A percentile compares a stretch with the other conserved stretches of the same genome.
These are phyloP conservation scores for Apogon hyalosoma DNA, from an alignment of 2,797 vertebrate species.

Conservation along the genomic window DNA sequence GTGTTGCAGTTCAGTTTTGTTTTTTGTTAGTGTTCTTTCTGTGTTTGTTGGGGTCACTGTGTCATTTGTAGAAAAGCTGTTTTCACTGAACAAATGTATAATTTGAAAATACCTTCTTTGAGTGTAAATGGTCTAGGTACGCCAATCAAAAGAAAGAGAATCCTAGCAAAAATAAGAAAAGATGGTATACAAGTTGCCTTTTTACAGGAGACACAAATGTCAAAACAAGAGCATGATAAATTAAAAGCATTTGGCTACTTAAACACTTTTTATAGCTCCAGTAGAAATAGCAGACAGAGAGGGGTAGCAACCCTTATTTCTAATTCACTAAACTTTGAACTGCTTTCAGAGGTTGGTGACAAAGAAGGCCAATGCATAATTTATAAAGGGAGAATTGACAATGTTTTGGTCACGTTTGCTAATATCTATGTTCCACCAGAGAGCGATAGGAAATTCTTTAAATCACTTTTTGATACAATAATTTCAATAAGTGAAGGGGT, in stretches of 20 bases:
- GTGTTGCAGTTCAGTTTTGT: too few species aligned
- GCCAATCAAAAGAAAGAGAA: not conserved
- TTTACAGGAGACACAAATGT: conserved; percentile 9
- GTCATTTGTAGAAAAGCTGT: too few species aligned
- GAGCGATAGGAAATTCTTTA: not conserved
- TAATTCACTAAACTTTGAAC: too few species aligned
- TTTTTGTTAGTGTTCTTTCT: too few species aligned
- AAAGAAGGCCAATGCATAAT: too few species aligned
- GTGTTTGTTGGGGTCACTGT: too few species aligned
- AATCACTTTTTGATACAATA: not conserved
- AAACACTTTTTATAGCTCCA: not conserved
- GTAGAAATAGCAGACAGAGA: not conserved
- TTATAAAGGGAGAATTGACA: not conserved
- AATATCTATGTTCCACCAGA: not conserved
- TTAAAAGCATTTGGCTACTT: not conserved
- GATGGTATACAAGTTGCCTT: not conserved
- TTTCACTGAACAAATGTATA: too few species aligned
- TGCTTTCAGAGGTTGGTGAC: too few species aligned
- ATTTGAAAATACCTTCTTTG: too few species aligned
- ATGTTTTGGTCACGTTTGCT: not conserved
- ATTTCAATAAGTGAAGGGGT: not conserved
- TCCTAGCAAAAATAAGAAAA: not conserved
- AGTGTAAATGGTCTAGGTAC: not conserved
- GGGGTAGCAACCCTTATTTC: not conserved
- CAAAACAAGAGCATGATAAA: not conserved